phyloP scores from a whole-genome alignment of 1,140 invertebrate genomes.

The Ylistrum balloti region DNA sequence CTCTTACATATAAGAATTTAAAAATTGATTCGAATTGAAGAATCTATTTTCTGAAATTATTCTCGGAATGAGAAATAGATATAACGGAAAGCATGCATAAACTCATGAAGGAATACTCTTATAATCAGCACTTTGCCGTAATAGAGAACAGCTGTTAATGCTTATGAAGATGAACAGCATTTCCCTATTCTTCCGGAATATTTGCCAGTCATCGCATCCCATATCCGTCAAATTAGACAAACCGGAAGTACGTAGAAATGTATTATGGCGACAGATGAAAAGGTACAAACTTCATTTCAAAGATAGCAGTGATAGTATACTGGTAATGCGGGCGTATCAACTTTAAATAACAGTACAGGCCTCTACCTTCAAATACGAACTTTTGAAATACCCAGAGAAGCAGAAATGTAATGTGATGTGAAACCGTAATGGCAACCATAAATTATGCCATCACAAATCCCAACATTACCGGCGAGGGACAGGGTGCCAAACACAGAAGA shows the following conservation, averaged over 20 bases:
- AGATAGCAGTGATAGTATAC: background rate
- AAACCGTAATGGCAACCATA: background rate
- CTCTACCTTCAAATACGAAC: background rate
- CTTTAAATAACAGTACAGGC: background rate
- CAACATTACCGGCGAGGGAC: slow-evolving; percentile 21
- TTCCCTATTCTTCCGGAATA: background rate
- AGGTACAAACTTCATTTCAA: slow-evolving; percentile 34
- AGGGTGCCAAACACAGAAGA: slow-evolving; percentile 70
- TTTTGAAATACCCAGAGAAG: background rate
- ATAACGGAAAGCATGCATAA: too few species aligned
- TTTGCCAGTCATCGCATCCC: background rate
- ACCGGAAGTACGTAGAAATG: slow-evolving; percentile 31
- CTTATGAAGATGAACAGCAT: too few species aligned
- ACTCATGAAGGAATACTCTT: too few species aligned
- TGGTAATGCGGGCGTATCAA: background rate
- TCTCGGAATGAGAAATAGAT: too few species aligned
- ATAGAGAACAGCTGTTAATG: too few species aligned
- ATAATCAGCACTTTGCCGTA: too few species aligned
- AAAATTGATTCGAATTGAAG: too few species aligned
- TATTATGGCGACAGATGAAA: slow-evolving; percentile 38
- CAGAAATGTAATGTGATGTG: background rate
- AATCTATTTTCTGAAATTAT: too few species aligned
- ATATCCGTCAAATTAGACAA: background rate
- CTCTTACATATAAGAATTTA: too few species aligned
- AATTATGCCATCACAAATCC: slow-evolving; percentile 14